A percentile compares a stretch with the other conserved stretches of the same genome.
Conservation (phyloP, 2,888 invertebrate species). For the Ophion obscuratus region DNA sequence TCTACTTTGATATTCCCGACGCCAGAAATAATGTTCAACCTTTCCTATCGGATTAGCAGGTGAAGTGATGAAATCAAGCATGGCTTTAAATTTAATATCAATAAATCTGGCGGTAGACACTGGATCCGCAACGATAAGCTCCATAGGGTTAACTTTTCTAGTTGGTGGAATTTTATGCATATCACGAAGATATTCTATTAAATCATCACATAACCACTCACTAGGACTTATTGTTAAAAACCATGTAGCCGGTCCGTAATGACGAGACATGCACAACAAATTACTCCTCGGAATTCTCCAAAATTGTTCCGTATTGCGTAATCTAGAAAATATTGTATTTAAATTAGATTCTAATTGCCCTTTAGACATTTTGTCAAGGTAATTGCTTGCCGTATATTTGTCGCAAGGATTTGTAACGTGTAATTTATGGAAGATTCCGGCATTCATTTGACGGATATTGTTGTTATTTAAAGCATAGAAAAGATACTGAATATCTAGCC, state of each 20-base stretch:
- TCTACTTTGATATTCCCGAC: conserved; percentile 70
- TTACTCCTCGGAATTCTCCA: no score
- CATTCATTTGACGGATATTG: conserved; percentile 68
- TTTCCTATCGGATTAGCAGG: conserved; percentile 70
- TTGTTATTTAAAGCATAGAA: conserved; percentile 71
- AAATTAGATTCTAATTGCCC: conserved; percentile 42
- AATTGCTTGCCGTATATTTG: no score
- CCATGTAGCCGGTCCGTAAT: no score
- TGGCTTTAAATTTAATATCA: conserved; percentile 74
- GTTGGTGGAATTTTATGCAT: conserved; percentile 64
- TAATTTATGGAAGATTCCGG: conserved; percentile 69
- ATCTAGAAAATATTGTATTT: no score
- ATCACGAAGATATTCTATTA: conserved; percentile 70
- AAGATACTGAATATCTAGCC: conserved; percentile 69
- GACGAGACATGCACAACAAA: no score
- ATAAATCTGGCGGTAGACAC: conserved; percentile 76
- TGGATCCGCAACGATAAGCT: conserved; percentile 75
- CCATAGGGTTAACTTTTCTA: conserved; percentile 63
- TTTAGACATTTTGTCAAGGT: conserved; percentile 47
- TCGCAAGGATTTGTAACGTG: no score
- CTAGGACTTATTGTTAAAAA: conserved; percentile 38
- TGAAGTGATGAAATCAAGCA: conserved; percentile 74
- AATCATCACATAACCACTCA: conserved; percentile 72
- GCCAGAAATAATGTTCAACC: conserved; percentile 68
- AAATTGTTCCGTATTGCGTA: no score